Conservation (phyloP, 2,113 vertebrate genomes). For the Neomonachus schauinslandi region DNA sequence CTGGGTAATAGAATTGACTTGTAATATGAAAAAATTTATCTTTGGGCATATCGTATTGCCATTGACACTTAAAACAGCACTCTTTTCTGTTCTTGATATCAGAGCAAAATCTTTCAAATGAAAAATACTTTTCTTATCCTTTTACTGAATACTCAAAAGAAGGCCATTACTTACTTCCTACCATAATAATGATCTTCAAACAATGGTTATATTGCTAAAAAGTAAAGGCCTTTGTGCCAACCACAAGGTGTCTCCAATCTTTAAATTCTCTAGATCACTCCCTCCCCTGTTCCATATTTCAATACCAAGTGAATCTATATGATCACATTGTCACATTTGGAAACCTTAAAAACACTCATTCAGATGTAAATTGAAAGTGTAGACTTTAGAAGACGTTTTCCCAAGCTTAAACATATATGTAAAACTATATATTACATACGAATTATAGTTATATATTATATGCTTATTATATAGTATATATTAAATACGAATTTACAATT, state of each 20-base stretch:
- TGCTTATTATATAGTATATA: not conserved
- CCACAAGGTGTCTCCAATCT: slow-evolving; percentile 74
- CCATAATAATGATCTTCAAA: slow-evolving; percentile 63
- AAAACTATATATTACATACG: not conserved
- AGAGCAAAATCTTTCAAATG: slow-evolving; percentile 60
- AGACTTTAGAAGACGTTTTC: slow-evolving; percentile 49
- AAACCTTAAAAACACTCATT: slow-evolving; percentile 40
- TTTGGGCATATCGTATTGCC: not conserved
- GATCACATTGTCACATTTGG: slow-evolving; percentile 50
- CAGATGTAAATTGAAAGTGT: slow-evolving; percentile 33
- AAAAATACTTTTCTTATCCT: not conserved
- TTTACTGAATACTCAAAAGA: not conserved
- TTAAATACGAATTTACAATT: not conserved
- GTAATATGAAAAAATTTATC: not conserved
- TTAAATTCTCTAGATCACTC: slow-evolving; percentile 57
- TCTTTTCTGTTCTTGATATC: not conserved
- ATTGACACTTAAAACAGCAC: not conserved
- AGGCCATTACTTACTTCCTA: not conserved
- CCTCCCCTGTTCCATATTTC: not conserved
- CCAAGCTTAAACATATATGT: not conserved
- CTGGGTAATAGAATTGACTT: not conserved
- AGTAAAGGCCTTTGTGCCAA: slow-evolving; percentile 51
- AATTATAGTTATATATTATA: not conserved
- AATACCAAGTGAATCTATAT: slow-evolving; percentile 22
- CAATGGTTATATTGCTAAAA: slow-evolving; percentile 2